These are phyloP conservation scores for Lepidochitona cinerea DNA, from an alignment of 2,888 invertebrate genomes.

Conservation along the genomic window DNA sequence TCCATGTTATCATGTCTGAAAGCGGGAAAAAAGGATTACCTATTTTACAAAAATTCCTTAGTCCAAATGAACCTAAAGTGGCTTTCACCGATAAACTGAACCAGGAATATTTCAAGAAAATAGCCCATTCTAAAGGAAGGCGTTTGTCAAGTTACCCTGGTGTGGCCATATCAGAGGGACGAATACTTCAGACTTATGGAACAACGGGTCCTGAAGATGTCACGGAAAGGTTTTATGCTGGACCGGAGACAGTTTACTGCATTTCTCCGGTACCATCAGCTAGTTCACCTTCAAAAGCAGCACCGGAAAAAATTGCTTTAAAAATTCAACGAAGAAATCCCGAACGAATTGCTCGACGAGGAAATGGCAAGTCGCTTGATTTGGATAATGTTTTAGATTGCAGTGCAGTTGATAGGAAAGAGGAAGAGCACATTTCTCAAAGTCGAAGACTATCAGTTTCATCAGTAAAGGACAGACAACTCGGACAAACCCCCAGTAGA, in stretches of 20 bases:
- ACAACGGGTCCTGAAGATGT: not conserved
- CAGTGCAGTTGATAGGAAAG: not conserved
- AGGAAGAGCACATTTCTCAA: not conserved
- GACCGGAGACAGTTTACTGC: not conserved
- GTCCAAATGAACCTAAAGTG: not conserved
- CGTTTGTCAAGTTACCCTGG: not conserved
- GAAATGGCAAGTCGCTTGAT: not conserved
- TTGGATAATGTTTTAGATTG: not conserved
- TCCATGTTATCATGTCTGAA: not conserved
- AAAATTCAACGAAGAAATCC: not conserved
- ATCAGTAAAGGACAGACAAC: not conserved
- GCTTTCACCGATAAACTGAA: not conserved
- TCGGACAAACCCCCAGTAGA: not conserved
- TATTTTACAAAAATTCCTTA: not conserved
- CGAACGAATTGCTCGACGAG: not conserved
- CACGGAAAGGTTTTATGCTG: not conserved
- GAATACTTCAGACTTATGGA: not conserved
- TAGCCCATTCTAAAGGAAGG: not conserved
- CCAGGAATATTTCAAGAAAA: not conserved
- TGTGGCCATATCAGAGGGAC: not conserved
- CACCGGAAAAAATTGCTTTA: not conserved
- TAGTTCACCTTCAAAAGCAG: not conserved
- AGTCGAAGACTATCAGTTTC: not conserved
- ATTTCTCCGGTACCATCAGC: not conserved
- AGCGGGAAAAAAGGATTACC: not conserved